Conservation (phyloP, 2,797 vertebrate species). For the Graptemys geographica region DNA sequence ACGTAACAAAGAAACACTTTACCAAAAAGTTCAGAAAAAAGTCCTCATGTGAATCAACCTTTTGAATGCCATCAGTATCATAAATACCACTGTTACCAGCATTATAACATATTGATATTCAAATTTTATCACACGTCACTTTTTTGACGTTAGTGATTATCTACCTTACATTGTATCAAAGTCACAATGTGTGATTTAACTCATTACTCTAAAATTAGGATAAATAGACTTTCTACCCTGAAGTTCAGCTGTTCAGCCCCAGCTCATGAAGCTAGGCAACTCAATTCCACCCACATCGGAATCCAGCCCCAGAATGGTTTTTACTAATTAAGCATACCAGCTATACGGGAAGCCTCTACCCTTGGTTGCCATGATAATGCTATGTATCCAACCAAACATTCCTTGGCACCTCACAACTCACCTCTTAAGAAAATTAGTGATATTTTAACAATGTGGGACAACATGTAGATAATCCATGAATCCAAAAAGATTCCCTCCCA, state of each 20-base stretch:
- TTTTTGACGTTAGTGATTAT: no score
- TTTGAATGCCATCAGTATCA: neutral
- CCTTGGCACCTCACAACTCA: neutral
- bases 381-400: neutral
- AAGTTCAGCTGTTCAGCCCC: neutral
- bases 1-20: neutral
- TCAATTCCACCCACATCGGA: neutral
- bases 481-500: neutral
- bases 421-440: neutral
- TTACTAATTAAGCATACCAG: neutral
- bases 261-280: neutral
- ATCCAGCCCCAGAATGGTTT: neutral
- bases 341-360: no score
- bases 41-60: no score
- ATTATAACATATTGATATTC: neutral
- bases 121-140: no score
- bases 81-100: neutral
- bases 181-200: no score
- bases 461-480: neutral
- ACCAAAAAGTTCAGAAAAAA: no score
- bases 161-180: no score
- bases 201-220: no score
- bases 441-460: neutral
- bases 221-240: no score
- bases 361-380: neutral